Evolutionary conservation across 2,113 vertebrate species (phyloP).

Genomic region (Epinephelus fuscoguttatus): DNA sequence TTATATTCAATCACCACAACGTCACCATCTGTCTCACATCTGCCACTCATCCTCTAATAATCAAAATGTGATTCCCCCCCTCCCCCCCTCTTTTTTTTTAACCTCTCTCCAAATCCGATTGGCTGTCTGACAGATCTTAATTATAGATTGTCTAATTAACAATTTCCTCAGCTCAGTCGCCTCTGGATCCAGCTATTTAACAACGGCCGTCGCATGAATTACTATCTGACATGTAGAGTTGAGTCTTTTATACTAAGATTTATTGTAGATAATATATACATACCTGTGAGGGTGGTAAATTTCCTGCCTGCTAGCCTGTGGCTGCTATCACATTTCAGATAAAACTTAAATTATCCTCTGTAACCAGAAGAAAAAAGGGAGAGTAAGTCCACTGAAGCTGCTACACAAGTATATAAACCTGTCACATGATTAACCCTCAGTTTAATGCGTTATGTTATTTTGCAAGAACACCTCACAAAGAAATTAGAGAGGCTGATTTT

Average conservation of each 20-base stretch:
- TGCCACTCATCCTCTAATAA: slow-evolving; percentile 76
- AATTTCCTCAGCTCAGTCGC: slow-evolving; percentile 71
- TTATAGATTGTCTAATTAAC: slow-evolving; percentile 85
- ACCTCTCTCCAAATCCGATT: slow-evolving; percentile 67
- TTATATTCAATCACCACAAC: slow-evolving; percentile 52
- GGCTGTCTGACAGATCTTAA: slow-evolving; percentile 76
- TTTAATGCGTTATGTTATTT: not conserved
- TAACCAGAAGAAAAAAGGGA: not conserved
- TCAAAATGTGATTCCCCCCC: slow-evolving; percentile 39
- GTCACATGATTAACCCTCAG: not conserved
- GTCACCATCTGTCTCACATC: slow-evolving; percentile 76
- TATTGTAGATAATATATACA: slow-evolving; percentile 36
- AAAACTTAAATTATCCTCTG: slow-evolving; percentile 4
- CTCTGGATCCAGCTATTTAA: slow-evolving; percentile 70
- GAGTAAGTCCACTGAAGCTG: not conserved
- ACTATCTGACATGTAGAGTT: slow-evolving; percentile 38
- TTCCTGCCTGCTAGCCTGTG: slow-evolving; percentile 18
- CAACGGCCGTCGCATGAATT: slow-evolving; percentile 47
- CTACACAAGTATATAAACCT: not conserved
- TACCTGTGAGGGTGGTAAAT: slow-evolving; percentile 40
- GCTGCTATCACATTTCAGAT: slow-evolving; percentile 23
- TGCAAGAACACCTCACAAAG: not conserved
- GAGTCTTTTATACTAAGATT: slow-evolving; percentile 46
- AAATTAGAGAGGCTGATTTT: slow-evolving; percentile 58
- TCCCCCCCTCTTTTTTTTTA: not conserved